phyloP scores from a whole-genome alignment of 2,888 invertebrate genomes.

The Dynastes hyllus region DNA sequence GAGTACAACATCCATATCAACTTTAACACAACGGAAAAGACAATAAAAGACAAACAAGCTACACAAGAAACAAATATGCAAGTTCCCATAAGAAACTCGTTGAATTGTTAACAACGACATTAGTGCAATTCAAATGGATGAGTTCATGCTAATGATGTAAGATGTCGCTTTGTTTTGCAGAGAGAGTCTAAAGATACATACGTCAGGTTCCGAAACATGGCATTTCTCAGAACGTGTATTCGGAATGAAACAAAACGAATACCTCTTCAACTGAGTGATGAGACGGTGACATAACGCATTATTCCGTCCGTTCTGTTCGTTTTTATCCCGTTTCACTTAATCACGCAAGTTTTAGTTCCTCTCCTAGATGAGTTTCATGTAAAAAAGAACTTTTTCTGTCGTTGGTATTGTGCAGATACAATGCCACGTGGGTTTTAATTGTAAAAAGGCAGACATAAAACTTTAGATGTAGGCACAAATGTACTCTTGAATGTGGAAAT shows the following conservation, averaged over 20 bases:
- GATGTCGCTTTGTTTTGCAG: slow-evolving; percentile 55
- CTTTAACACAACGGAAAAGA: slow-evolving; percentile 6
- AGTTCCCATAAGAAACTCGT: slow-evolving; percentile 42
- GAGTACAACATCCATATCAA: slow-evolving; percentile 27
- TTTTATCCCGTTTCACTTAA: slow-evolving; percentile 47
- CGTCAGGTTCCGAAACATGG: slow-evolving; percentile 17
- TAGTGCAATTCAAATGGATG: slow-evolving; percentile 58
- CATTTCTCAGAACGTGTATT: slow-evolving; percentile 36
- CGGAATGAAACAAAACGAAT: slow-evolving; percentile 41
- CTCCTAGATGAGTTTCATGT: slow-evolving; percentile 39
- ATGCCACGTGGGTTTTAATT: slow-evolving; percentile 42
- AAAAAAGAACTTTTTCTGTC: slow-evolving; percentile 33
- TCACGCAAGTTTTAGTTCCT: slow-evolving; percentile 48
- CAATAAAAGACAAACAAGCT: slow-evolving; percentile 41
- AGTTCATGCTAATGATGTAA: slow-evolving; percentile 60
- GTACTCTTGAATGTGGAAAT: background rate
- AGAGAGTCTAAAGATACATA: slow-evolving; percentile 10
- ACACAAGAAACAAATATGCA: slow-evolving; percentile 42
- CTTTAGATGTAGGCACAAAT: slow-evolving; percentile 14
- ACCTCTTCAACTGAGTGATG: slow-evolving; percentile 47
- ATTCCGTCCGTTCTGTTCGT: slow-evolving; percentile 26
- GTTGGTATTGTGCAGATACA: slow-evolving; percentile 23
- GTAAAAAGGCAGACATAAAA: slow-evolving; percentile 27
- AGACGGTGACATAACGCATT: slow-evolving; percentile 46
- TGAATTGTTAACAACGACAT: slow-evolving; percentile 62